Percentiles rank a stretch among this genome's conserved stretches.
phyloP scores from a whole-genome alignment of 2,888 invertebrate genomes.

The Amiota mariae region DNA sequence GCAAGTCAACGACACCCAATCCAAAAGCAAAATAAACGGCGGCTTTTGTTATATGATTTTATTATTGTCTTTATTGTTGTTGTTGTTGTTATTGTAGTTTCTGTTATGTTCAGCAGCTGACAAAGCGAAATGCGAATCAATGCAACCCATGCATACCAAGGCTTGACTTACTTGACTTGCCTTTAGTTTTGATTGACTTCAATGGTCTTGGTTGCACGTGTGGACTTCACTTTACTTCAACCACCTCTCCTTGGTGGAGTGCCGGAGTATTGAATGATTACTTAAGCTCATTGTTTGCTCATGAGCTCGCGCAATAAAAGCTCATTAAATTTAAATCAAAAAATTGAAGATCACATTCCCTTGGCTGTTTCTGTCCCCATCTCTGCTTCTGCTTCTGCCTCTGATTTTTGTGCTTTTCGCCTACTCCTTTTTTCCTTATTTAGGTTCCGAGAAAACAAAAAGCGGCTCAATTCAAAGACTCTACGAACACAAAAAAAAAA shows the following conservation, averaged over 20 bases:
- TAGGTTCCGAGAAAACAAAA: conserved; percentile 2
- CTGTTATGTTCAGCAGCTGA: conserved; percentile 13
- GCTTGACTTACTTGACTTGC: not conserved
- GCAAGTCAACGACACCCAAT: conserved; percentile 22
- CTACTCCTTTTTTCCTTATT: not conserved
- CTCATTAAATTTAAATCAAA: conserved; percentile 32
- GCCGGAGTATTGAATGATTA: conserved; percentile 17
- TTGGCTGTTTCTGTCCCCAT: not conserved
- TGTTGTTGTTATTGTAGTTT: not conserved
- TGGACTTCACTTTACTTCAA: not conserved
- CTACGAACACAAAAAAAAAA: conserved; percentile 41
- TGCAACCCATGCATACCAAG: not conserved
- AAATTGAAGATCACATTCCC: not conserved
- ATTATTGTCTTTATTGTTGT: not conserved
- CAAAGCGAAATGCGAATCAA: conserved; percentile 21
- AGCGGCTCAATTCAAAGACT: conserved; percentile 28
- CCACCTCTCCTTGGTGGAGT: not conserved
- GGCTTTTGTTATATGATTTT: not conserved
- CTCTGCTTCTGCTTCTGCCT: not conserved
- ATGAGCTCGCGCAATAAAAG: conserved; percentile 22
- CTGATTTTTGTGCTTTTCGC: not conserved
- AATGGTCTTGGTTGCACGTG: not conserved
- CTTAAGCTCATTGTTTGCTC: conserved; percentile 18
- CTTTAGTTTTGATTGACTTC: not conserved
- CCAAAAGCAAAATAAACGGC: conserved; percentile 6